Conservation (phyloP, 1,140 invertebrate species). For the Drosophila neocordata region DNA sequence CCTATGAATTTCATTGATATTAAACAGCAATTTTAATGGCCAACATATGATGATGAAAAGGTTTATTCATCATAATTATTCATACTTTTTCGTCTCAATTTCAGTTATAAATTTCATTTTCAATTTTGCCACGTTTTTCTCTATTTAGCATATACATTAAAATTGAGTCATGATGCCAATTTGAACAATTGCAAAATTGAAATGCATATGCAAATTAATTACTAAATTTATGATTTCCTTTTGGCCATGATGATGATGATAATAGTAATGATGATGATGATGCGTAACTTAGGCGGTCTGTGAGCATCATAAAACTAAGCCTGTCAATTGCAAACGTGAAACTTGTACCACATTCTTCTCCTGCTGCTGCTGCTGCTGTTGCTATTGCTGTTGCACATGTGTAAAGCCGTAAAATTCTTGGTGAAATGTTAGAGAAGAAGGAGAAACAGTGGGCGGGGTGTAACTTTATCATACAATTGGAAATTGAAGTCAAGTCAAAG, state of each 20-base stretch:
- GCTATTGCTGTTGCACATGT: conserved; percentile 46
- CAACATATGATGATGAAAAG: conserved; percentile 30
- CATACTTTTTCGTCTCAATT: conserved; percentile 51
- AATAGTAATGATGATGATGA: conserved; percentile 17
- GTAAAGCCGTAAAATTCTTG: conserved; percentile 70
- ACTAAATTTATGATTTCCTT: conserved; percentile 77
- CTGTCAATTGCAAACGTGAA: conserved; percentile 49
- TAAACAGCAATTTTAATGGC: conserved; percentile 51
- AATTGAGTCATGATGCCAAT: conserved; percentile 78
- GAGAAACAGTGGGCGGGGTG: no score
- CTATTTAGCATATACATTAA: no score
- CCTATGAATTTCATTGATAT: conserved; percentile 40
- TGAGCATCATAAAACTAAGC: conserved; percentile 55
- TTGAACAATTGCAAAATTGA: conserved; percentile 38
- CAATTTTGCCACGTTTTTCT: no score
- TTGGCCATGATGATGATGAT: conserved; percentile 27
- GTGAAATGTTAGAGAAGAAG: no score
- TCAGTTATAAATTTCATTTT: conserved; percentile 52
- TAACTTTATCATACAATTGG: conserved; percentile 42
- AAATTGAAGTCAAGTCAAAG: conserved; percentile 62
- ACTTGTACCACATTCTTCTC: neutral
- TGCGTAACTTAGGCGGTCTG: conserved; percentile 51
- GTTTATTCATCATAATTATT: conserved; percentile 28
- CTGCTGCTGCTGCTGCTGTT: neutral
- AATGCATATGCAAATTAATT: conserved; percentile 72